These are phyloP conservation scores for Burhinus bistriatus DNA, from an alignment of 2,113 vertebrate genomes.

Conservation along the genomic window DNA sequence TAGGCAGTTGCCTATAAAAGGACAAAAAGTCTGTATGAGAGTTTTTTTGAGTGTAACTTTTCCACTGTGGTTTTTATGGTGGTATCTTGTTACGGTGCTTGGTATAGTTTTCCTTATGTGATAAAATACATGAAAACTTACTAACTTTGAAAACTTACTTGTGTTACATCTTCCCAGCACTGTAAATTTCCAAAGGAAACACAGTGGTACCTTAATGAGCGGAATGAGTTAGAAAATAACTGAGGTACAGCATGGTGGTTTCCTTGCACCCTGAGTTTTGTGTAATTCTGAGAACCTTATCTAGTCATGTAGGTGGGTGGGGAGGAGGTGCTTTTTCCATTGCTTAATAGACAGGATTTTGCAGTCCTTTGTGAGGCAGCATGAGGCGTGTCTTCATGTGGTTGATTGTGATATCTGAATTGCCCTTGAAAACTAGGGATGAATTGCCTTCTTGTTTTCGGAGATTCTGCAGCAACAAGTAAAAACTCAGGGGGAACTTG, in stretches of 20 bases:
- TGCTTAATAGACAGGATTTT: constrained; percentile 17
- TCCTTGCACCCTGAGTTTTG: constrained; percentile 12
- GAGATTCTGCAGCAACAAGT: not conserved
- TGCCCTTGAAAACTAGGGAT: not conserved
- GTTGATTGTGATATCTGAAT: not conserved
- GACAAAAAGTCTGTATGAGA: not conserved
- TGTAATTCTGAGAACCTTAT: constrained; percentile 57
- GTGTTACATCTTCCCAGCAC: not conserved
- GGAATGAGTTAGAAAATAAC: constrained; percentile 22
- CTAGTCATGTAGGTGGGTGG: not conserved
- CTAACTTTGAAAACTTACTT: not conserved
- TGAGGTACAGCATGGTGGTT: constrained; percentile 12
- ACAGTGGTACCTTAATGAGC: not conserved
- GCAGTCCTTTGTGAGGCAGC: not conserved
- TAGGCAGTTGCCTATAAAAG: constrained; percentile 5
- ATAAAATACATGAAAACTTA: not conserved
- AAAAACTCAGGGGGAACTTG: not conserved
- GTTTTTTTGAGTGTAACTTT: not conserved
- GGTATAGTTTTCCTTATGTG: not conserved
- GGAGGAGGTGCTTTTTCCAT: constrained; percentile 46
- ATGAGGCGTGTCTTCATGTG: not conserved
- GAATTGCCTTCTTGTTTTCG: not conserved
- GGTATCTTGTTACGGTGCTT: not conserved
- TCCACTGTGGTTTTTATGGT: not conserved
- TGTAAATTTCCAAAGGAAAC: constrained; percentile 57